Evolutionary conservation across 64 coral and sea anemone species (phyloP).

Genomic region (Porites australiensis): DNA sequence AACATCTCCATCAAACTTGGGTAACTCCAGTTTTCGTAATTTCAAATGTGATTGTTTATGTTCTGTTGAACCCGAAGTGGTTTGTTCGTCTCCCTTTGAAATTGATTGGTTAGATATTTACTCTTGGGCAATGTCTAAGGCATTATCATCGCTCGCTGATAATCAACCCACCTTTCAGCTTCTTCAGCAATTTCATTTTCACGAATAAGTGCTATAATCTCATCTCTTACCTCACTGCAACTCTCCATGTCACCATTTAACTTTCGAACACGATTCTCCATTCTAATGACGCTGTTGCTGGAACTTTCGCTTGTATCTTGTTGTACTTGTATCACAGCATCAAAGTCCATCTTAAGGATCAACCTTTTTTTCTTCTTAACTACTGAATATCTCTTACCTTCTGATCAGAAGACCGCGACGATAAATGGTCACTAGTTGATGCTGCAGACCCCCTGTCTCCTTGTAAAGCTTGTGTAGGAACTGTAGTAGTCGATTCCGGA

Average conservation of each 20-base stretch:
- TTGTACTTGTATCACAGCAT: not conserved
- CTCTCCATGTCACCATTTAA: not conserved
- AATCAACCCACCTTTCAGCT: no score
- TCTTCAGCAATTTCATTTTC: no score
- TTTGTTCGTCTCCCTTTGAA: not conserved
- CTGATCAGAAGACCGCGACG: not conserved
- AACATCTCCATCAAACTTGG: conserved; percentile 38
- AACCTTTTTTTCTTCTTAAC: conserved; percentile 20
- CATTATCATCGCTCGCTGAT: no score
- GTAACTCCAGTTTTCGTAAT: not conserved
- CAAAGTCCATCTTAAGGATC: conserved; percentile 1
- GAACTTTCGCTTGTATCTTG: not conserved
- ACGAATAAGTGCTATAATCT: no score
- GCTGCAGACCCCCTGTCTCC: no score
- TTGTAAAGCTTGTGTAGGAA: conserved; percentile 4
- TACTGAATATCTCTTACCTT: conserved; percentile 25
- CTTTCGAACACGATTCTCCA: conserved; percentile 18
- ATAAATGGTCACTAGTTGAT: conserved; percentile 23
- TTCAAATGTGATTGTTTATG: no score
- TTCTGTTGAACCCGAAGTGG: no score
- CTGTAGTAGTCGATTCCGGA: conserved; percentile 12
- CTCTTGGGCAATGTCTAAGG: no score
- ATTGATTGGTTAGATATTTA: no score
- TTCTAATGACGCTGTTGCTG: not conserved
- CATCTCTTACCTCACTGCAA: conserved; percentile 29